Percentiles rank a stretch among this genome's conserved stretches.
These are phyloP conservation scores for Chitala chitala DNA, from an alignment of 2,113 vertebrate genomes.

Conservation along the genomic window DNA sequence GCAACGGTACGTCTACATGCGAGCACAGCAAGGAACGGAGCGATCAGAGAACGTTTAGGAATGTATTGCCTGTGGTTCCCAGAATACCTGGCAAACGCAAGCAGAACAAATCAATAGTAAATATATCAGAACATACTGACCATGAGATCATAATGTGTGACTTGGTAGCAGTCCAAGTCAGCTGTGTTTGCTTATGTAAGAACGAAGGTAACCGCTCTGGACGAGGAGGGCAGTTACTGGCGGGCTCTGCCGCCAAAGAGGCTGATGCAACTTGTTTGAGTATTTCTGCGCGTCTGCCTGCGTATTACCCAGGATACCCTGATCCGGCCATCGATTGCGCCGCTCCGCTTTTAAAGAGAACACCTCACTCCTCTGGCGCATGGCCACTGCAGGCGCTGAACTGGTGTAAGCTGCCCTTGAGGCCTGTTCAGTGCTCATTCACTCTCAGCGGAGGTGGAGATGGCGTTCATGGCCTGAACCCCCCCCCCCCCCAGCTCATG, in stretches of 20 bases:
- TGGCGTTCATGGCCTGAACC: neutral
- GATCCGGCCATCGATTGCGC: slow-evolving; percentile 22
- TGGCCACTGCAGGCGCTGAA: slow-evolving; percentile 20
- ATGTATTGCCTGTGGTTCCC: slow-evolving; percentile 50
- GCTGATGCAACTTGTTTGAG: slow-evolving; percentile 21
- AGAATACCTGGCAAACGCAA: slow-evolving; percentile 55
- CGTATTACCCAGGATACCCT: slow-evolving; percentile 15
- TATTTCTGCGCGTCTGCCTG: slow-evolving; percentile 3
- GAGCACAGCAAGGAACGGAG: slow-evolving; percentile 45
- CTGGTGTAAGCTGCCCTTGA: slow-evolving; percentile 21
- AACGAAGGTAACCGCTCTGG: slow-evolving; percentile 26
- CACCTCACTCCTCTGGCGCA: slow-evolving; percentile 31
- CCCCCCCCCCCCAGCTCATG: too few species aligned
- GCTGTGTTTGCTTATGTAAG: slow-evolving; percentile 28
- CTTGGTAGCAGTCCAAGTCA: slow-evolving; percentile 43
- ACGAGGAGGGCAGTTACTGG: neutral
- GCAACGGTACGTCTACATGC: neutral
- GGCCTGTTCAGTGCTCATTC: neutral
- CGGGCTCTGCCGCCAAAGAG: neutral
- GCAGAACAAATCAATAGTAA: slow-evolving; percentile 54
- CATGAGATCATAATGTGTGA: slow-evolving; percentile 47
- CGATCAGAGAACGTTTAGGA: slow-evolving; percentile 48
- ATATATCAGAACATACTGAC: slow-evolving; percentile 47
- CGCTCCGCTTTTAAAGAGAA: slow-evolving; percentile 27
- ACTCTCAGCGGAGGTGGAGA: neutral